Conservation (phyloP, 2,797 vertebrate genomes). For the Vultur gryphus region DNA sequence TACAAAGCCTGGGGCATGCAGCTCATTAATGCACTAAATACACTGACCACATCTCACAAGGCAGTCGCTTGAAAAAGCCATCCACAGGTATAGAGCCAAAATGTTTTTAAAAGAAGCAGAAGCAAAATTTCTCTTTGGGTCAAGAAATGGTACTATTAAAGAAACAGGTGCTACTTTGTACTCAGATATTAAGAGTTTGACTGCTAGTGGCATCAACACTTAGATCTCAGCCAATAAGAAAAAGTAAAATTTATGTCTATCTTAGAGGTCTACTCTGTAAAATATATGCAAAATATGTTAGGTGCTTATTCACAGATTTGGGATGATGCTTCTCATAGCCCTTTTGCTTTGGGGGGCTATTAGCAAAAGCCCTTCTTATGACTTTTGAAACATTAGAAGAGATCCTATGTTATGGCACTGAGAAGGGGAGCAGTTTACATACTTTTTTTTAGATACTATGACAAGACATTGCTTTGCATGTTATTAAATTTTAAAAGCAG, state of each 20-base stretch:
- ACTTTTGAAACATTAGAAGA: background rate
- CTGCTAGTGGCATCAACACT: background rate
- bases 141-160: background rate
- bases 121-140: background rate
- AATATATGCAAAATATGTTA: background rate
- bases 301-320: background rate
- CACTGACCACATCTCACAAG: background rate
- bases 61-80: background rate
- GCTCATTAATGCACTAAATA: background rate
- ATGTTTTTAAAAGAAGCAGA: background rate
- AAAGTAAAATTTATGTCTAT: background rate
- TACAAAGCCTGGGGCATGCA: background rate
- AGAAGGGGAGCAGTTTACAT: background rate
- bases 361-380: background rate
- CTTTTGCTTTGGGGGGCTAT: background rate
- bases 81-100: background rate
- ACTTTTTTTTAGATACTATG: background rate
- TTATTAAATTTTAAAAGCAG: background rate
- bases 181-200: background rate
- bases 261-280: background rate
- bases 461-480: background rate
- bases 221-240: background rate
- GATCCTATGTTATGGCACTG: background rate
- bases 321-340: background rate
- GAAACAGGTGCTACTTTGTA: background rate